phyloP scores from a whole-genome alignment of 2,113 vertebrate species.

The Atherinomorus stipes region DNA sequence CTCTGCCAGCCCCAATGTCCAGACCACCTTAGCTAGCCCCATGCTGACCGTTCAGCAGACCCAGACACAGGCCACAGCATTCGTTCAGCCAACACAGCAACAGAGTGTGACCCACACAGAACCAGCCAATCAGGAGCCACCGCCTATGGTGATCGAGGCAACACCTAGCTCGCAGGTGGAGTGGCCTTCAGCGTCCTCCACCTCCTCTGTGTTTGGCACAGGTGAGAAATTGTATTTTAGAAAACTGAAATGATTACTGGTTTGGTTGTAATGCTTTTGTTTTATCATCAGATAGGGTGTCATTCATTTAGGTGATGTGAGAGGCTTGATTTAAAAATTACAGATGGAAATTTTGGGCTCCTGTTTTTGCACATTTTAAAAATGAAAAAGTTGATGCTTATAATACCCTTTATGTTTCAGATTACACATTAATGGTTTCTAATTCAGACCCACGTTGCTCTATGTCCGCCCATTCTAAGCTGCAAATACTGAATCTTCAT shows the following conservation, averaged over 20 bases:
- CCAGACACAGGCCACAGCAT: slow-evolving; percentile 93
- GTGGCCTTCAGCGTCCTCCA: slow-evolving; percentile 92
- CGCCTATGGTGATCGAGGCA: slow-evolving; percentile 87
- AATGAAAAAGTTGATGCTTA: background rate
- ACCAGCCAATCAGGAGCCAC: slow-evolving; percentile 88
- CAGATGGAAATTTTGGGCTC: background rate
- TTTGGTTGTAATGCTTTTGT: background rate
- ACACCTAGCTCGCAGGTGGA: slow-evolving; percentile 92
- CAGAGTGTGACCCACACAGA: slow-evolving; percentile 90
- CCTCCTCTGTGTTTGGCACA: slow-evolving; percentile 91
- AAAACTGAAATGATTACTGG: background rate
- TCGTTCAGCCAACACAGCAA: slow-evolving; percentile 98
- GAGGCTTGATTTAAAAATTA: too few relatives aligned
- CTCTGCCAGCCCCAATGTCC: slow-evolving; percentile 96
- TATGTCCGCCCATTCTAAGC: background rate
- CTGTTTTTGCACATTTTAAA: background rate
- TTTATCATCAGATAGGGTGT: background rate
- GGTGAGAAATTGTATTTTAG: slow-evolving; percentile 77
- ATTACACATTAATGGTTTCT: background rate
- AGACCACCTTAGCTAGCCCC: slow-evolving; percentile 88
- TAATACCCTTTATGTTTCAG: background rate
- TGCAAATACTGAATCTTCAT: background rate
- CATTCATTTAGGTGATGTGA: background rate
- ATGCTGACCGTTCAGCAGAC: slow-evolving; percentile 90
- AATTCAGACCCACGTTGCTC: background rate